phyloP scores from a whole-genome alignment of 1,140 invertebrate species.

The Drosophila gunungcola region DNA sequence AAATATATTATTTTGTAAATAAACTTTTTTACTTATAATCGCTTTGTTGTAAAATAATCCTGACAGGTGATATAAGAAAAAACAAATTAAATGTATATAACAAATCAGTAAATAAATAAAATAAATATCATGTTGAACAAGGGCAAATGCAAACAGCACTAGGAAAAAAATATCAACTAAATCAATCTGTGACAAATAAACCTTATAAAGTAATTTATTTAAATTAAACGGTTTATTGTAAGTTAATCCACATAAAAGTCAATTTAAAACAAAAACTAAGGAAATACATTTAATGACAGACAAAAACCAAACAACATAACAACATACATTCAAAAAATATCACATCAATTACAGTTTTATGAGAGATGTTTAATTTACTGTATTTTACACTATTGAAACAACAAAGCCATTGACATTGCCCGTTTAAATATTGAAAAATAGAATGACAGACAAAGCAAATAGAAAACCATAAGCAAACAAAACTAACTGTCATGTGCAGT shows the following conservation, averaged over 20 bases:
- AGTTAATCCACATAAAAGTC: not conserved
- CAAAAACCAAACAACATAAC: not conserved
- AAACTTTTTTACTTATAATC: no score
- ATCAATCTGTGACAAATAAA: not conserved
- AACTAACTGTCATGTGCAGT: slow-evolving; percentile 7
- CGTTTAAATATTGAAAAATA: slow-evolving; percentile 7
- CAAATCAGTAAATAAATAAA: no score
- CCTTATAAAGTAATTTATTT: not conserved
- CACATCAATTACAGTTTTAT: not conserved
- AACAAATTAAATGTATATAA: no score
- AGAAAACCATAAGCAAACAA: slow-evolving; percentile 10
- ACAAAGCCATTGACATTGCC: not conserved
- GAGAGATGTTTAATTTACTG: not conserved
- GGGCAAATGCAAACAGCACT: not conserved
- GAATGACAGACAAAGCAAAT: slow-evolving; percentile 7
- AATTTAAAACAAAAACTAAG: not conserved
- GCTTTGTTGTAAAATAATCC: no score
- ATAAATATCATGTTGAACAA: not conserved
- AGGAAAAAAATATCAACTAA: not conserved
- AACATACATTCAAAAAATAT: no score
- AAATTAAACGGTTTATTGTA: not conserved
- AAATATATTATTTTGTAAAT: no score
- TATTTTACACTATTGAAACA: not conserved
- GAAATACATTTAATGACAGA: not conserved
- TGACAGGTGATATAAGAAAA: no score